These are phyloP conservation scores for Echiichthys vipera DNA, from an alignment of 2,797 vertebrate genomes.

Conservation along the genomic window DNA sequence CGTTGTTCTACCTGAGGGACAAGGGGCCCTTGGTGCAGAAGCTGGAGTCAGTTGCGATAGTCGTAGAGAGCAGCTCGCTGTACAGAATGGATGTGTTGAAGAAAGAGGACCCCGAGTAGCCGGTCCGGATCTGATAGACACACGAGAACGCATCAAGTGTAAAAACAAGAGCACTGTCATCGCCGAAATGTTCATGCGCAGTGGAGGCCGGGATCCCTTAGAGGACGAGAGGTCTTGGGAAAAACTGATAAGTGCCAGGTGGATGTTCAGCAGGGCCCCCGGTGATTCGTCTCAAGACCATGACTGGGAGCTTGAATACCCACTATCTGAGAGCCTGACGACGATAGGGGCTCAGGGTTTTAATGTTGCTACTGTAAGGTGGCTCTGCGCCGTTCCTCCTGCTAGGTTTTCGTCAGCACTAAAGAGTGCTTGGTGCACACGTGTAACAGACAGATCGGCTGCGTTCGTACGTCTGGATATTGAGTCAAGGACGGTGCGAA, in stretches of 20 bases:
- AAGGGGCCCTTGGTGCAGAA: too few relatives aligned
- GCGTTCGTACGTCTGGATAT: too few relatives aligned
- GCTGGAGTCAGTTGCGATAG: too few relatives aligned
- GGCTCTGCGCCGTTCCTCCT: neutral
- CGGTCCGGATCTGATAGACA: neutral
- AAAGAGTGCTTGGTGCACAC: too few relatives aligned
- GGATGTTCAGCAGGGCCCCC: conserved; percentile 1
- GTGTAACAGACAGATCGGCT: too few relatives aligned
- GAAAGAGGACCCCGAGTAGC: too few relatives aligned
- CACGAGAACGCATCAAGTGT: conserved; percentile 17
- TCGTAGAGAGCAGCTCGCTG: too few relatives aligned
- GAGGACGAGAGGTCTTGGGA: conserved; percentile 16
- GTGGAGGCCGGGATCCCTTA: conserved; percentile 8
- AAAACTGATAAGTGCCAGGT: neutral
- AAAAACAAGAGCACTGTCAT: neutral
- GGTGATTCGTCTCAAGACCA: neutral
- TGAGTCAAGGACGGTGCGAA: neutral
- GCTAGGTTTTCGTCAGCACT: neutral
- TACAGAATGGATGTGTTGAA: too few relatives aligned
- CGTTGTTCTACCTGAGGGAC: too few relatives aligned
- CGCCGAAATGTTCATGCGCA: conserved; percentile 26
- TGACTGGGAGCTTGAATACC: neutral
- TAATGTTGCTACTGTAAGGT: neutral
- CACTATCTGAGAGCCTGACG: too few relatives aligned
- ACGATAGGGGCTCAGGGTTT: neutral